phyloP scores from a whole-genome alignment of 2,797 vertebrate species.

The Gymnothorax javanicus region DNA sequence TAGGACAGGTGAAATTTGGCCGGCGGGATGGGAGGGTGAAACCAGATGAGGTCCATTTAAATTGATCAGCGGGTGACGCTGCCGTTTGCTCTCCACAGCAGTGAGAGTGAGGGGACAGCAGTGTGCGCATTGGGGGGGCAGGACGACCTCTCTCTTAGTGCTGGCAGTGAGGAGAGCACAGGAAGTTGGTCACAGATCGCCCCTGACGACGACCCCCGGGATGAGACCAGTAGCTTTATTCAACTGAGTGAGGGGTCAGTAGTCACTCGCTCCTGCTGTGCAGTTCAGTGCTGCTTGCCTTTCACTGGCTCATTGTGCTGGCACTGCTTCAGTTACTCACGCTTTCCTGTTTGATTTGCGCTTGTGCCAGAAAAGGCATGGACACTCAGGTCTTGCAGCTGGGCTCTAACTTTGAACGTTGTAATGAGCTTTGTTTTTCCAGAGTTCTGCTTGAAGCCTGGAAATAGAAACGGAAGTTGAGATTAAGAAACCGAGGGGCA shows the following conservation, averaged over 20 bases:
- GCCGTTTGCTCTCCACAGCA: slow-evolving; percentile 72
- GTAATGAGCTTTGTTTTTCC: slow-evolving; percentile 11
- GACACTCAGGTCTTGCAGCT: background rate
- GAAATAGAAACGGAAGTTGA: background rate
- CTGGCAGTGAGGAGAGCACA: slow-evolving; percentile 94
- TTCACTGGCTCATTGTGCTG: slow-evolving; percentile 52
- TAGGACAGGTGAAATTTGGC: background rate
- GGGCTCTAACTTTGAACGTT: slow-evolving; percentile 23
- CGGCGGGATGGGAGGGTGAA: background rate
- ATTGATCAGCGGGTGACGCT: slow-evolving; percentile 49
- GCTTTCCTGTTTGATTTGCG: slow-evolving; percentile 40
- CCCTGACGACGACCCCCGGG: slow-evolving; percentile 89
- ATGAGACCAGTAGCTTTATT: slow-evolving; percentile 94
- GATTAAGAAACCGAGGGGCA: background rate
- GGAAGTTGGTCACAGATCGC: slow-evolving; percentile 95
- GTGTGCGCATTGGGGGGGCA: slow-evolving; percentile 71
- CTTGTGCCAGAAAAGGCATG: background rate
- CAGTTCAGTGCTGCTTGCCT: background rate
- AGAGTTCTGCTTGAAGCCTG: background rate
- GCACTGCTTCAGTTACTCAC: background rate
- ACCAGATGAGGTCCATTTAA: slow-evolving; percentile 38
- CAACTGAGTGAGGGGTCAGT: slow-evolving; percentile 95
- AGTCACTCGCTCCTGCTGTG: slow-evolving; percentile 58
- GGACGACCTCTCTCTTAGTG: slow-evolving; percentile 79
- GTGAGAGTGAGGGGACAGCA: slow-evolving; percentile 66